phyloP scores from a whole-genome alignment of 2,797 vertebrate species.

The Lepilemur septentrionalis region DNA sequence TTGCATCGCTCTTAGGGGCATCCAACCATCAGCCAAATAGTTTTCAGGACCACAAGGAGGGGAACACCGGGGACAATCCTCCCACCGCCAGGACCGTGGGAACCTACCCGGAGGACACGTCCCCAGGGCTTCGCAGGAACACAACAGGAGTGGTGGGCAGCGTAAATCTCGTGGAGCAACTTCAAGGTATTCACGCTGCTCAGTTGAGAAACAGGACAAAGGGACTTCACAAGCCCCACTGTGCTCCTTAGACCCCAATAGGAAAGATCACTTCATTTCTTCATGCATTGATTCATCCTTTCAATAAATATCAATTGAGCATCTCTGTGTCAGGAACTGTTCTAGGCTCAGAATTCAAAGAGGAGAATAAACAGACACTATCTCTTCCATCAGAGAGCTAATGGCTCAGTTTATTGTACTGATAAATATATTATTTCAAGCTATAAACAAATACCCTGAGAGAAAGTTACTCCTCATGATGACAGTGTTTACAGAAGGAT shows the following conservation, averaged over 20 bases:
- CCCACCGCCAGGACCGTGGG: fast-evolving
- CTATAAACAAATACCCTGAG: not conserved
- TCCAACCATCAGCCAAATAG: not conserved
- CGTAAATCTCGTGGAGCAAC: not conserved
- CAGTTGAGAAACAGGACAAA: not conserved
- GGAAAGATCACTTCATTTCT: not conserved
- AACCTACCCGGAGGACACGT: not conserved
- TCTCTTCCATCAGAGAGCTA: not conserved
- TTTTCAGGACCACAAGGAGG: not conserved
- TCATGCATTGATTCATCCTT: not conserved
- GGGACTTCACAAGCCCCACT: not conserved
- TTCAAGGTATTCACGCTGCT: not conserved
- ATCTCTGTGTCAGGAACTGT: not conserved
- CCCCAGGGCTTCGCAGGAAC: not conserved
- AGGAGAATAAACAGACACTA: not conserved
- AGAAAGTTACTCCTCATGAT: not conserved
- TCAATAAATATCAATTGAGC: not conserved
- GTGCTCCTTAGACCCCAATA: not conserved
- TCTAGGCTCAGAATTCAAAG: not conserved
- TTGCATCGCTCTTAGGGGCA: not conserved
- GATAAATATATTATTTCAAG: not conserved
- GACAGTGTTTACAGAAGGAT: not conserved
- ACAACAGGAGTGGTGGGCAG: not conserved
- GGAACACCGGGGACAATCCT: fast-evolving
- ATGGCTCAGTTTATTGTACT: not conserved